Percentiles rank a stretch among this genome's conserved stretches.
Evolutionary conservation across 2,797 vertebrate species (phyloP).

Genomic region (Taeniopygia guttata): DNA sequence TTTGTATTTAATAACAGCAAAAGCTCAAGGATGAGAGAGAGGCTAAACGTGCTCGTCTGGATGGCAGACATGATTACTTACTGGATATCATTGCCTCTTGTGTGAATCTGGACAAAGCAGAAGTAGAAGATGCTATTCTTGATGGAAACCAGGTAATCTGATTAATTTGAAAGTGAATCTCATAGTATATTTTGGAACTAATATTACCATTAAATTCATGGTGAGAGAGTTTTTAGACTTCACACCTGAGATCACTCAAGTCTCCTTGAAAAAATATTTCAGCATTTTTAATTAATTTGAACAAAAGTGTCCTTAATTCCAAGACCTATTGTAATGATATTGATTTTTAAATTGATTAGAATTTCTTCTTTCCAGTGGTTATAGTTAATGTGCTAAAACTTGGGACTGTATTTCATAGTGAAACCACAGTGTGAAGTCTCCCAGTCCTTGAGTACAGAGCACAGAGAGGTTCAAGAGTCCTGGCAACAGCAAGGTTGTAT

Average conservation of each 20-base stretch:
- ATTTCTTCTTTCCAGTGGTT: background rate
- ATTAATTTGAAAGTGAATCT: background rate
- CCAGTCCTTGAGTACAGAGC: background rate
- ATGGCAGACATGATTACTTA: slow-evolving; percentile 88
- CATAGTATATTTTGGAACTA: background rate
- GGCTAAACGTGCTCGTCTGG: slow-evolving; percentile 85
- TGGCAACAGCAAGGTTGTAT: background rate
- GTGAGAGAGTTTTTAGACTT: background rate
- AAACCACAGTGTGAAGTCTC: background rate
- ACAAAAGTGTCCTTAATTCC: background rate
- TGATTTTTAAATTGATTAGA: background rate
- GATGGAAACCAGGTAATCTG: slow-evolving; percentile 88
- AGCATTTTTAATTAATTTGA: background rate
- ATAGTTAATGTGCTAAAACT: background rate
- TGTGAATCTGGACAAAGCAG: slow-evolving; percentile 82
- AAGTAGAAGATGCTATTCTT: slow-evolving; percentile 86
- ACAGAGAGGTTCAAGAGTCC: background rate
- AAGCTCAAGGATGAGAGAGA: slow-evolving; percentile 92
- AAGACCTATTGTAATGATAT: background rate
- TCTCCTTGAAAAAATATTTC: background rate
- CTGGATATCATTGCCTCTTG: slow-evolving; percentile 86
- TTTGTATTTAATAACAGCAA: slow-evolving; percentile 79
- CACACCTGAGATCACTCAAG: background rate
- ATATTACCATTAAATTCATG: background rate
- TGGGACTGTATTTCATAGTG: background rate